Evolutionary conservation across 2,113 vertebrate genomes (phyloP).

Genomic region (Phaethornis superciliosus): DNA sequence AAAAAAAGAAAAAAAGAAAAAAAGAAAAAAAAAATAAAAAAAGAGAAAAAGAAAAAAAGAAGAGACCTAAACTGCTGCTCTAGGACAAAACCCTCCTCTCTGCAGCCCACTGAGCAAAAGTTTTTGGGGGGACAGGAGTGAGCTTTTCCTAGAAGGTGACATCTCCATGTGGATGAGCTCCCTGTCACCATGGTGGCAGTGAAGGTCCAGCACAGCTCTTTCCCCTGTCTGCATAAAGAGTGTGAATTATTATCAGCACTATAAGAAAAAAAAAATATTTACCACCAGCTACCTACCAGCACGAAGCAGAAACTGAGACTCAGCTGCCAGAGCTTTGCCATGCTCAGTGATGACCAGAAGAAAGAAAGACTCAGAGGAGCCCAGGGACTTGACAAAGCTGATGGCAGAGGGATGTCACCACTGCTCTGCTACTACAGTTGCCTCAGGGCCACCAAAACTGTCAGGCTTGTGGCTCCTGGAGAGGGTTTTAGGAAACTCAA

Average conservation of each 20-base stretch:
- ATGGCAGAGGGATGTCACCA: not conserved
- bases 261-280: not conserved
- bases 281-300: not conserved
- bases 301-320: not conserved
- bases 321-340: not conserved
- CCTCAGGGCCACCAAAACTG: not conserved
- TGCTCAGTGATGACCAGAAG: accelerated
- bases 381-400: not conserved
- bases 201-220: not conserved
- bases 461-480: not conserved
- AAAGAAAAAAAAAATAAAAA: too few relatives aligned
- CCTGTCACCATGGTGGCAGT: accelerated
- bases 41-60: too few relatives aligned
- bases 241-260: not conserved
- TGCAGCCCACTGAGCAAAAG: not conserved
- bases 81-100: not conserved
- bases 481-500: not conserved
- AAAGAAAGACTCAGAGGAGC: not conserved
- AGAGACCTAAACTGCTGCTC: not conserved
- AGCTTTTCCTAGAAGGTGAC: not conserved
- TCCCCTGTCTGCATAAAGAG: not conserved
- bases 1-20: too few relatives aligned
- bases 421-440: not conserved
- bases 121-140: not conserved
- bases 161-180: accelerated